A percentile compares a stretch with the other conserved stretches of the same genome.
These are phyloP conservation scores for Electrona antarctica DNA, from an alignment of 2,113 vertebrate genomes.

Conservation along the genomic window DNA sequence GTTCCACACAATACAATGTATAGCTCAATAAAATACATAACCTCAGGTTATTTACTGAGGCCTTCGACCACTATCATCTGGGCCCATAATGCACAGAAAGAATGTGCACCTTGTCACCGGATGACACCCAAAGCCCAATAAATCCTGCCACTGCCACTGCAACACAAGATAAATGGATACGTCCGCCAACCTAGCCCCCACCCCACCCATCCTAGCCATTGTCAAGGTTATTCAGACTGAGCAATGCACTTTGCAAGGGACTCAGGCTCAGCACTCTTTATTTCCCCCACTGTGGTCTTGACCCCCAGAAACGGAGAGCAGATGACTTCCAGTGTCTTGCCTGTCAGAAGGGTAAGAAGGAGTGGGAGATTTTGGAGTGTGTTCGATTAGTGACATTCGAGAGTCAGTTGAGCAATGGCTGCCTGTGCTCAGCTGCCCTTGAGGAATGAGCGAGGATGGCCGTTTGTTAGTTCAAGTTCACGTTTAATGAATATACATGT, in stretches of 20 bases:
- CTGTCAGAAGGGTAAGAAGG: background rate
- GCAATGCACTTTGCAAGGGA: constrained; percentile 40
- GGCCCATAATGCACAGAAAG: constrained; percentile 66
- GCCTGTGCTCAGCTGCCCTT: constrained; percentile 26
- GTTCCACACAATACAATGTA: constrained; percentile 55
- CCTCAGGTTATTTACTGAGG: constrained; percentile 76
- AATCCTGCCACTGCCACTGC: constrained; percentile 64
- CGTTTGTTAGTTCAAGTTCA: constrained; percentile 63
- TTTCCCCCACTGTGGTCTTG: constrained; percentile 46
- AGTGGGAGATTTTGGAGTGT: background rate
- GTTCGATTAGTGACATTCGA: constrained; percentile 10
- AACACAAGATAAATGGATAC: constrained; percentile 69
- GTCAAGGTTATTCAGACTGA: constrained; percentile 61
- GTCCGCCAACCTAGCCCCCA: constrained; percentile 17
- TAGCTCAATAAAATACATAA: constrained; percentile 68
- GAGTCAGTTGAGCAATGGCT: constrained; percentile 48
- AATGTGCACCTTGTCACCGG: constrained; percentile 74
- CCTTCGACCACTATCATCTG: constrained; percentile 61
- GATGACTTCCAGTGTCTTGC: constrained; percentile 11
- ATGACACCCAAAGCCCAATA: constrained; percentile 74
- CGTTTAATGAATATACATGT: constrained; percentile 17
- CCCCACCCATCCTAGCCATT: constrained; percentile 26
- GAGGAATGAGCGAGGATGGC: constrained; percentile 32
- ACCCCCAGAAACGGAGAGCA: constrained; percentile 9
- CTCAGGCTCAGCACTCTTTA: constrained; percentile 48